These are phyloP conservation scores for cat (Felis catus) DNA, from an alignment of 2,113 vertebrate genomes.

Conservation along the genomic window DNA sequence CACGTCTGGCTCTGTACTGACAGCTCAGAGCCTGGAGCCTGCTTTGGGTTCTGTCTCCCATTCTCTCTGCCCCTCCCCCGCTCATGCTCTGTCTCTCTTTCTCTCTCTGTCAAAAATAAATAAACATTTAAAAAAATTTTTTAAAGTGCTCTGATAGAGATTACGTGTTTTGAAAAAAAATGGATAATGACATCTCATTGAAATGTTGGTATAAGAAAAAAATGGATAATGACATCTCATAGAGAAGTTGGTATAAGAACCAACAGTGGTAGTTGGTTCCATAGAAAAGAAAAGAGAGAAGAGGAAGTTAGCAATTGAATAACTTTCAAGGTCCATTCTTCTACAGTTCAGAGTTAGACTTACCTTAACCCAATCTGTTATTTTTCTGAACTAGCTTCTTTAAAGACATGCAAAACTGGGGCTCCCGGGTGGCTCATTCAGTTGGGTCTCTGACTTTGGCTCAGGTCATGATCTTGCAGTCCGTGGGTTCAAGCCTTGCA, in stretches of 20 bases:
- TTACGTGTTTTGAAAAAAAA: background rate
- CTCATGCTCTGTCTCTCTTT: too few species aligned
- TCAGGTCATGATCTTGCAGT: too few species aligned
- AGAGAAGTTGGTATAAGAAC: background rate
- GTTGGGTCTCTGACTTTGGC: too few species aligned
- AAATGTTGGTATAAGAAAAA: too few species aligned
- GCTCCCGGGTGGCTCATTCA: too few species aligned
- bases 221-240: background rate
- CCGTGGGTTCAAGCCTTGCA: too few species aligned
- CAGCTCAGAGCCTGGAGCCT: too few species aligned
- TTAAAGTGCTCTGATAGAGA: background rate
- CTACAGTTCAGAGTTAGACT: background rate
- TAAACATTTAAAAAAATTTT: accelerated
- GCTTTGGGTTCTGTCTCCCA: too few species aligned
- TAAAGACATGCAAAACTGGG: background rate
- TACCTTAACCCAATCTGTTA: background rate
- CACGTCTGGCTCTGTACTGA: too few species aligned
- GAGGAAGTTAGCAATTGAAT: background rate
- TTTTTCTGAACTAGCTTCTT: background rate
- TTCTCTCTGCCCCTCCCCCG: too few species aligned
- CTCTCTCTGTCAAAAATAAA: too few species aligned
- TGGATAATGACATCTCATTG: background rate
- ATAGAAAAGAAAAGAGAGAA: background rate
- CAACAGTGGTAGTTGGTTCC: background rate
- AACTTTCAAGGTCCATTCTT: background rate